A percentile compares a stretch with the other conserved stretches of the same genome.
Evolutionary conservation across 1,140 invertebrate species (phyloP).

Genomic region (Piezodorus guildinii): DNA sequence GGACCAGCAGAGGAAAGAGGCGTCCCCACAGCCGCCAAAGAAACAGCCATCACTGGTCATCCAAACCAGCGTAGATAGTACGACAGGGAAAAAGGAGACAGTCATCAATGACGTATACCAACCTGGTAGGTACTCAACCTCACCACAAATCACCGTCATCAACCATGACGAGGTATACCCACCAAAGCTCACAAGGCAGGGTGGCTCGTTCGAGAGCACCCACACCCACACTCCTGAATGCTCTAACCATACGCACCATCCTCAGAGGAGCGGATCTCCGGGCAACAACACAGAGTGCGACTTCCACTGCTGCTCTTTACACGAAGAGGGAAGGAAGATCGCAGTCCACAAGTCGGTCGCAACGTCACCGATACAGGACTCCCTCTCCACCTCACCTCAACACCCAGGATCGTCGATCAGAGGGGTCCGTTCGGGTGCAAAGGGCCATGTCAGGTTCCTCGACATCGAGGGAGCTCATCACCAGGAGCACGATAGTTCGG

Average conservation of each 20-base stretch:
- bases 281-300: constrained; percentile 67
- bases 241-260: constrained; percentile 56
- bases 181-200: constrained; percentile 37
- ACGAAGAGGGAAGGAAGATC: constrained; percentile 80
- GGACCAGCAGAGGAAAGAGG: constrained; percentile 56
- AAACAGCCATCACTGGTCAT: constrained; percentile 56
- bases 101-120: constrained; percentile 41
- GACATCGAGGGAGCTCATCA: constrained; percentile 50
- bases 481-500: constrained; percentile 66
- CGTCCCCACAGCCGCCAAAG: constrained; percentile 38
- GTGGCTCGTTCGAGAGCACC: constrained; percentile 57
- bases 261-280: constrained; percentile 45
- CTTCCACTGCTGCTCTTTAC: constrained; percentile 86
- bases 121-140: constrained; percentile 37
- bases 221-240: constrained; percentile 77
- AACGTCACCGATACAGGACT: constrained; percentile 80
- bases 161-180: constrained; percentile 60
- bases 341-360: constrained; percentile 82
- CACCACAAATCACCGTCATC: constrained; percentile 80
- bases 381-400: constrained; percentile 51
- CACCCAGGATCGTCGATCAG: constrained; percentile 31
- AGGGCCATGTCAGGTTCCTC: constrained; percentile 59
- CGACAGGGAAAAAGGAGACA: constrained; percentile 37
- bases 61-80: constrained; percentile 59
- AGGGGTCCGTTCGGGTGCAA: constrained; percentile 27